Base-by-base conservation (phyloP, 1,140 invertebrate species). In the Pantala flavescens region DNA sequence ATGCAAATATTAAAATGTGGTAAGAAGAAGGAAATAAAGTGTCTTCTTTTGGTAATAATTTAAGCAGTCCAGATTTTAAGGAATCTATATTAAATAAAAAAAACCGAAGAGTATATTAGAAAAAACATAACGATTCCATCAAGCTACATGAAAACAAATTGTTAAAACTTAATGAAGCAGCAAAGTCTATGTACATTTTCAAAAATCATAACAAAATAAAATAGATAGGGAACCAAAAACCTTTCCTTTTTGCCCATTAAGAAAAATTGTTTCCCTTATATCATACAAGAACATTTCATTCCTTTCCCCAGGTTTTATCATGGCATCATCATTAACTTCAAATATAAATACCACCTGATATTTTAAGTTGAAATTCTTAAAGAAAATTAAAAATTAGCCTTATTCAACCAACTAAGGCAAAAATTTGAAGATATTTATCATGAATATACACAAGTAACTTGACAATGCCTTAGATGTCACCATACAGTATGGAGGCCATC, bases 101-200 rank as follows among this genome's bases (percentile, higher is more conserved):
- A 63, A 63, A 63, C 49, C 49, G 49, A 63, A 63, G 49, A 63
- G 49, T 63, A 63, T 63, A 63, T 63, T 63, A 63, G 49, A 63
- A 63, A 36, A 63, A 63, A 63, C 49, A 63, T 63, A 63, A 63
- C 49, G 49, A 63, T 63, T 63, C 49, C 49, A 63, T 63, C 49
- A 16, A 63, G 49, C 49, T 63, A 63, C 49, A 63, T 63, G 49
- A 63, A 63, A 63, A 63, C 49, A 63, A 63, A 63, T 16, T 63
- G 49, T 63, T 63, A 63, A 63, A 63, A 63, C 49, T 63, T 63
- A 63, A 63, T 63, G 49, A 63, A 63, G 49, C 49, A 63, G 49
- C 49, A 63, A 63, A 63, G n/a, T 63, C 49, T 63, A 63, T 63
- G n/a, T 63, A 63, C 49, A 63, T 16, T 63, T 16, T 63, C 49